Evolutionary conservation across 2,113 vertebrate species (phyloP).

Genomic region (Tyto alba): DNA sequence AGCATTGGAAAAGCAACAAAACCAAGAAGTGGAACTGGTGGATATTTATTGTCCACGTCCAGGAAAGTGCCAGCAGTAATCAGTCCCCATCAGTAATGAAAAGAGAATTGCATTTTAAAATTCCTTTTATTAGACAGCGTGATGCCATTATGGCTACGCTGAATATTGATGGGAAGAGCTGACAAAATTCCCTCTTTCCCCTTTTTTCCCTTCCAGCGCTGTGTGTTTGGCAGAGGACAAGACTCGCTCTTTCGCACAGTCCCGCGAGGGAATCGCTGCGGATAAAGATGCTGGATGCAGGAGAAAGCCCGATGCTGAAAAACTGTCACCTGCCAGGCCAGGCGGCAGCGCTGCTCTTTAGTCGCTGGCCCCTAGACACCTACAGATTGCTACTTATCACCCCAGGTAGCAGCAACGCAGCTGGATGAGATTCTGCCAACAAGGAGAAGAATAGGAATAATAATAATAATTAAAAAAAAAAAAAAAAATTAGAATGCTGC

Average conservation of each 20-base stretch:
- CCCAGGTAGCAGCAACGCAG: not conserved
- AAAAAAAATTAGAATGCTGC: not conserved
- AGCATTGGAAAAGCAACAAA: not conserved
- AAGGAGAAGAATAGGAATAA: not conserved
- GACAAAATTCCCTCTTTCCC: not conserved
- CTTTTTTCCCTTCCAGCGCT: not conserved
- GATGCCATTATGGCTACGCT: not conserved
- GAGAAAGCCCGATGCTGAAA: not conserved
- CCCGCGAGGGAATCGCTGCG: not conserved
- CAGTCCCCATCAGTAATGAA: not conserved
- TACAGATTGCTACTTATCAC: rapidly evolving
- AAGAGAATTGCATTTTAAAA: not conserved
- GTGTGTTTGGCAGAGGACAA: not conserved
- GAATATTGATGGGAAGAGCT: not conserved
- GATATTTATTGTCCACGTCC: not conserved
- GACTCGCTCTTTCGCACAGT: not conserved
- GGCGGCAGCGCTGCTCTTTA: not conserved
- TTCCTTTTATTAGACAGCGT: not conserved
- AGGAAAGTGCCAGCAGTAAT: not conserved
- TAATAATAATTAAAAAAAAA: not conserved
- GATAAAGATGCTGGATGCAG: not conserved
- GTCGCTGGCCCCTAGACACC: not conserved
- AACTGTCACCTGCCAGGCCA: not conserved
- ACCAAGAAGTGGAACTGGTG: not conserved
- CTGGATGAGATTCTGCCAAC: not conserved